Base-by-base conservation (phyloP, 2,888 invertebrate genomes). In the Thyatira batis region DNA sequence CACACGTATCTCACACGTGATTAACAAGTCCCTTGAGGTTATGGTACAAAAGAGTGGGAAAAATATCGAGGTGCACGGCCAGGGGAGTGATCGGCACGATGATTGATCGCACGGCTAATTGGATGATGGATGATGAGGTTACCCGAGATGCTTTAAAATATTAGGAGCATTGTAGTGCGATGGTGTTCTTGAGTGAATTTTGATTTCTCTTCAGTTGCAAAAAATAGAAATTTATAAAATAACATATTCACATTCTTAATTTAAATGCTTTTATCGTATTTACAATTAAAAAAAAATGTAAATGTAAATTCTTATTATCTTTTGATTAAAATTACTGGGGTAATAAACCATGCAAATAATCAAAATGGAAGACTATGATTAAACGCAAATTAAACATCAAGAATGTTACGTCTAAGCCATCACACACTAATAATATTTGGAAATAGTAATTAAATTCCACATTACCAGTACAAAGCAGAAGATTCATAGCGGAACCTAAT, bases 21-120 rank as follows among this genome's bases (percentile, higher is more conserved):
- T 90, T 87, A 89, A 91, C 87, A 89, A 78, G 88, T 75, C 92
- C 85, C 88, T 59, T 54, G 82, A 61, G 89, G 71, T 68, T 60
- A 65, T 66, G 75, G 57, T 69, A 69, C 68, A 67, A 67, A 84
- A 80, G 84, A 82, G 84, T 80, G 78, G 79, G 87, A 89, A 89
- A 86, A 89, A 85, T 82, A 87, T 87, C 80, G 82, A 77, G 76
- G 72, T 70, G 70, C 66, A 17, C 60, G 81, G 81, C 82, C 87
- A 67, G 73, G 89, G 90, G 89, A 87, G 89, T 87, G 89, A 90
- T 90, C 89, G 84, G 83, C 69, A 80, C 89, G 92, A 95, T 95
- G 95, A 95, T 95, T 94, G 95, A 95, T 95, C 94, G 92, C 81
- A 74, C 74, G 67, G 87, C 93, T 95, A 95, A 95, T 95, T 95